A percentile compares a stretch with the other conserved stretches of the same genome.
Conservation (phyloP, 2,797 vertebrate species). For the Rhyacichthys aspro region DNA sequence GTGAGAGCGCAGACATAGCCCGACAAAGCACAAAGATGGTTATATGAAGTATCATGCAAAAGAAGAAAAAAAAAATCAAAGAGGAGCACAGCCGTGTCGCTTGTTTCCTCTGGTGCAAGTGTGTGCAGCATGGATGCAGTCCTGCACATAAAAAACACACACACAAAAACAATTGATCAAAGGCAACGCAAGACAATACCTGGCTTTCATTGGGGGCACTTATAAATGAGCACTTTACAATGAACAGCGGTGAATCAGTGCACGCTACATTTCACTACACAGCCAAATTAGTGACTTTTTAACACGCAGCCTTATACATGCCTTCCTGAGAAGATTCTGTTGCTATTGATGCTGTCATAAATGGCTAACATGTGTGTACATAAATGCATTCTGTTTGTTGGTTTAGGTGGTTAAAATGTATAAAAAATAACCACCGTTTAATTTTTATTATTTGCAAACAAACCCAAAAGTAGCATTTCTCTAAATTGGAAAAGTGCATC, state of each 20-base stretch:
- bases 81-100: slow-evolving; percentile 22
- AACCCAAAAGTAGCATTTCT: too few relatives aligned
- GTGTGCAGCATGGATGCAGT: slow-evolving; percentile 23
- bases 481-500: too few relatives aligned
- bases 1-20: slow-evolving; percentile 43
- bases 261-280: slow-evolving; percentile 28
- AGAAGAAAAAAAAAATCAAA: slow-evolving; percentile 17
- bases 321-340: background rate
- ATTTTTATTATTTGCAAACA: too few relatives aligned
- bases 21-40: slow-evolving; percentile 46
- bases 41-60: slow-evolving; percentile 14
- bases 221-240: slow-evolving; percentile 25
- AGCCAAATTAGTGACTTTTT: slow-evolving; percentile 21
- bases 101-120: slow-evolving; percentile 25
- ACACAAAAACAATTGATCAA: slow-evolving; percentile 35
- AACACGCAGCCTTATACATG: slow-evolving; percentile 2
- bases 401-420: too few relatives aligned
- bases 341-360: background rate
- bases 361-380: slow-evolving; percentile 10
- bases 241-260: slow-evolving; percentile 13
- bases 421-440: too few relatives aligned
- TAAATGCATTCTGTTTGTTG: background rate
- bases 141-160: background rate
- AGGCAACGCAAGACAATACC: slow-evolving; percentile 25
- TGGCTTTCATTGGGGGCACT: slow-evolving; percentile 24